Base-by-base conservation (phyloP, 1,140 invertebrate species). In the Araneus ventricosus region DNA sequence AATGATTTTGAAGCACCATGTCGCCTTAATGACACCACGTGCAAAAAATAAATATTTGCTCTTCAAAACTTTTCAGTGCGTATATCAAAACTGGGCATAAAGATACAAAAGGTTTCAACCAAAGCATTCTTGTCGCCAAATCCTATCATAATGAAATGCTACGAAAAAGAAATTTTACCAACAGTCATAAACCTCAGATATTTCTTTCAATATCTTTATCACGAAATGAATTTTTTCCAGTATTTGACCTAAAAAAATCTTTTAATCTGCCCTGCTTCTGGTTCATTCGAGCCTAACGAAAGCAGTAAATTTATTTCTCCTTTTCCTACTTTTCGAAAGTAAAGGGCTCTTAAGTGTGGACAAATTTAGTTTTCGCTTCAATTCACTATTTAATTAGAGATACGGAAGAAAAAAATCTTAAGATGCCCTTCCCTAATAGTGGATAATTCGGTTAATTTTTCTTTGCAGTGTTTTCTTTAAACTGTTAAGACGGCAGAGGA, bases 321-420 rank as follows among this genome's bases (percentile, higher is more conserved):
- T 30, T 8, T 67, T 67, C 4, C 7, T 67, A 10, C 27, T 67
- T 63, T 67, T 30, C 27, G 63, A 67, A 67, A 67, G 63, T 67
- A 67, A 67, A 67, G 27, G n/a, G 7, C 24, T 30, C 63, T 30
- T 67, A 8, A 30, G 63, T 67, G 24, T 8, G 24, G 63, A 63
- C 63, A 67, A 67, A 67, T 67, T 67, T n/a, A 67, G 63, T 67
- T 67, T 67, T 67, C n/a, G 7, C 63, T n/a, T 30, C 63, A 27
- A 27, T 67, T 67, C 63, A 30, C 63, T 7, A n/a, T 67, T 67
- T 67, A 67, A 67, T 67, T 67, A 67, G 63, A 27, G 27, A 30
- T 27, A 67, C 27, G n/a, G n/a, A 27, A 67, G 6, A 22, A 8
- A 67, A 52, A 52, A 67, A 30, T 67, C n/a, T 30, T 27, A 30